Base-by-base conservation (phyloP, 2,888 invertebrate genomes). In the Caenorhabditis sp. region DNA sequence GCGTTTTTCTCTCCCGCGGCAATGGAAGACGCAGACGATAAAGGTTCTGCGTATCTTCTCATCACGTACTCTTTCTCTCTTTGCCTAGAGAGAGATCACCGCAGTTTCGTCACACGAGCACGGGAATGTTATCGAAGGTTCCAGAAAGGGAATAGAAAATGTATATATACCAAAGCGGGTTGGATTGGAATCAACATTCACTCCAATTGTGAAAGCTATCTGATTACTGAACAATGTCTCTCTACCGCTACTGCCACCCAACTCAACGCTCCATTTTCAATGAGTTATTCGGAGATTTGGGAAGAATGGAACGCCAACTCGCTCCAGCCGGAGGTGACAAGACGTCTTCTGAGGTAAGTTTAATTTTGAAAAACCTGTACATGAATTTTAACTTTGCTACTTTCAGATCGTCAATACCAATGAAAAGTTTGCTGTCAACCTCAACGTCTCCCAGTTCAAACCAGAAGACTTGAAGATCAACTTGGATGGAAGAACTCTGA, bases 371-470 rank as follows among this genome's bases (percentile, higher is more conserved):
- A n/a, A 14, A 44, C 16, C 12, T 7, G 44, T 16, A 44, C 5
- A 16, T 1, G 8, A 47, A 47, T 19, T 16, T 16, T 44, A 44
- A 44, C 10, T 28, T 38, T 56, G 31, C 16, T 10, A 38, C 19
- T 75, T 75, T 31, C 68, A 75, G 75, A 31, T 75, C 12, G 44
- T 54, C 31, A 75, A 75, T 41, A 35, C 19, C 38, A 38, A 58
- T 6, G 35, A 58, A 0, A 68, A 76, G 51, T 76, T 68, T 16
- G 44, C 58, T 16, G 24, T 75, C 22, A 54, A 66, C n/a, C 66
- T 75, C 22, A 31, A 66, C n/a, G 75, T 75, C 10, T 75, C 75
- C n/a, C 66, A 75, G 1, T 75, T 75, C 47, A 66, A 68, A 35
- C 75, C 75, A 19, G 75, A 75, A 35, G 26, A 75, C 2, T 31